These are phyloP conservation scores for Aphodius sticticus DNA, from an alignment of 2,888 invertebrate genomes.

Conservation along the genomic window DNA sequence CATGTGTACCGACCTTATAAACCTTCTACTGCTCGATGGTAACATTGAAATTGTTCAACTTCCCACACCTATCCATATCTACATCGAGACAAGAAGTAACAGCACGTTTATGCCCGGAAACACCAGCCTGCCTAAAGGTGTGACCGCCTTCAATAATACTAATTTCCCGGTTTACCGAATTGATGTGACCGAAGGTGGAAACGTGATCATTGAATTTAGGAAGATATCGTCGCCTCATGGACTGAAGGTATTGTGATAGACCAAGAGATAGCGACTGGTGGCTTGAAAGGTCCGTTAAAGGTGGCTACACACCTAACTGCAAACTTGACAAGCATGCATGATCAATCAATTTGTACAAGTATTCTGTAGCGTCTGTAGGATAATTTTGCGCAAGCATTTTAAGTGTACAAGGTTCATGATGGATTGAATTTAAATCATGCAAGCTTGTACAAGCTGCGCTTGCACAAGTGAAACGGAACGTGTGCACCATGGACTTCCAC, in stretches of 20 bases:
- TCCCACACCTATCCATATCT: not conserved
- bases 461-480: no score
- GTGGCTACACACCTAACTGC: no score
- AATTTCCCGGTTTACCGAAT: conserved; percentile 8
- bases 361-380: no score
- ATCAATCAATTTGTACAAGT: no score
- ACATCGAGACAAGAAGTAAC: not conserved
- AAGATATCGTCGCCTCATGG: not conserved
- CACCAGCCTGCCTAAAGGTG: not conserved
- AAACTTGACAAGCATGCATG: no score
- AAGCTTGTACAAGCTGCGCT: no score
- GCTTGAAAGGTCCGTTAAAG: no score
- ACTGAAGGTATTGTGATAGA: not conserved
- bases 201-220: not conserved
- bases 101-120: not conserved
- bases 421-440: no score
- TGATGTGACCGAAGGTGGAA: not conserved
- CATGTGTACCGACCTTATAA: not conserved
- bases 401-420: no score
- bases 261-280: no score
- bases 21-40: not conserved
- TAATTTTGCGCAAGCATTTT: no score
- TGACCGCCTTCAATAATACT: not conserved
- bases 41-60: not conserved
- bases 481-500: no score